Evolutionary conservation across 2,797 vertebrate genomes (phyloP), one percentile per base, ranked within the genome.

Genomic region (Chaunax sp.): DNA sequence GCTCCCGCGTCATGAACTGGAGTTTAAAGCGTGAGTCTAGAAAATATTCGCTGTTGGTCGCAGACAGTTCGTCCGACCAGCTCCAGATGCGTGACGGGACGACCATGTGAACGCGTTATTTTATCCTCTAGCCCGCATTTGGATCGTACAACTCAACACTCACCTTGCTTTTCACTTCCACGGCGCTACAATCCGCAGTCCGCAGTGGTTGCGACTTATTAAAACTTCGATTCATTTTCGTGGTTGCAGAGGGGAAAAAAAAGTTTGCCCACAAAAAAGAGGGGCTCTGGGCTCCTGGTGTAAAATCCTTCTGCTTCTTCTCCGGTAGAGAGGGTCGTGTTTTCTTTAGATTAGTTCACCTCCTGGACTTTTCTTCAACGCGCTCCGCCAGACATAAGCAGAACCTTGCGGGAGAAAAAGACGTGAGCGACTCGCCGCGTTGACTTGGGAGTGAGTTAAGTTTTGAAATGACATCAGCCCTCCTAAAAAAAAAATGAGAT

Each of bases 151-250:
- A 15, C 19, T 20, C 19, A 1, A 26, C 51, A 73, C 95, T 95
- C 90, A 98, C 97, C 96, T 98, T 98, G 91, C 97, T 98, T 86
- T 98, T 98, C 59, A 98, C 97, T 92, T 98, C 97, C 90, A 98
- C 96, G 0, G 96, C 96, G 86, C 93, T 94, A 83, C 95, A 94
- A 19, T 95, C 95, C 81, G 91, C 91, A 69, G 90, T 94, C 67
- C 95, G 95, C 94, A 97, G 92, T 87, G 93, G 95, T 78, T 96
- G 96, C 76, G 96, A 96, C 86, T 95, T 97, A 75, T 95, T 95
- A 90, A 98, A 97, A 87, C 96, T 98, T 92, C 96, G 95, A 87
- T 96, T 98, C 96, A 98, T 98, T 94, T 85, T 30, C 66, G 37
- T 45, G 61, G 55, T 69, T 66, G 53, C 23, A 63, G 57, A 6